Percentiles rank a stretch among this genome's conserved stretches.
Conservation (phyloP, 2,797 vertebrate species). For the Hipposideros larvatus region DNA sequence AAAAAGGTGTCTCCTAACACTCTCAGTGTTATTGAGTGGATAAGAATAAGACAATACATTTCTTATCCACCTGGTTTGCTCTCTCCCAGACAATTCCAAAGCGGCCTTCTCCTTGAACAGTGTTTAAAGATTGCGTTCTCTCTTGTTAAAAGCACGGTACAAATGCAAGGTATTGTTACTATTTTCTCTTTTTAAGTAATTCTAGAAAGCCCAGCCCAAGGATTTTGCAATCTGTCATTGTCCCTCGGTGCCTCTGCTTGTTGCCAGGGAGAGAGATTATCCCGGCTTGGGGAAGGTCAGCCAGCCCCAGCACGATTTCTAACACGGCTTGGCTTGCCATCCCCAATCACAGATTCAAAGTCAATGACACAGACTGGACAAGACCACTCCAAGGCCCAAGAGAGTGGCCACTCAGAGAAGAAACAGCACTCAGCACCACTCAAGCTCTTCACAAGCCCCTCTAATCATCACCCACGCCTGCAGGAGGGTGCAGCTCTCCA, state of each 20-base stretch:
- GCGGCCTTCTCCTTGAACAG: constrained; percentile 21
- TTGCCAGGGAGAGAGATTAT: constrained; percentile 85
- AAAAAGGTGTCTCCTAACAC: background rate
- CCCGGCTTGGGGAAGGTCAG: constrained; percentile 81
- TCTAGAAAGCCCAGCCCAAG: constrained; percentile 80
- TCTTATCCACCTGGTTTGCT: constrained; percentile 56
- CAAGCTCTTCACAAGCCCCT: background rate
- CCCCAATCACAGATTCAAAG: constrained; percentile 11
- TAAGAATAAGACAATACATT: constrained; percentile 50
- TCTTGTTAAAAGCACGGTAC: constrained; percentile 34
- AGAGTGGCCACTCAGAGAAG: constrained; percentile 35
- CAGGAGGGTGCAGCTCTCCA: background rate
- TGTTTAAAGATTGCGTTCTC: constrained; percentile 44
- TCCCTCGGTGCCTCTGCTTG: constrained; percentile 76
- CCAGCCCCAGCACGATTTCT: constrained; percentile 74
- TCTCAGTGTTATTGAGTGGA: background rate
- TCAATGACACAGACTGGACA: background rate
- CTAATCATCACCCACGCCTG: constrained; percentile 62
- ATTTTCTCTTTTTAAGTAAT: constrained; percentile 77
- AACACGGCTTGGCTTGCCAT: constrained; percentile 41
- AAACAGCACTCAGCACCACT: constrained; percentile 49
- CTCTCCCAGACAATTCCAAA: background rate
- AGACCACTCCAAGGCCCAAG: constrained; percentile 64
- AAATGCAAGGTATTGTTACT: constrained; percentile 54
- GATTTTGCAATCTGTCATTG: constrained; percentile 81